Base-by-base conservation (phyloP, 30 jellyfish, hydroid and myxozoan genomes). In the Sanderia malayensis region DNA sequence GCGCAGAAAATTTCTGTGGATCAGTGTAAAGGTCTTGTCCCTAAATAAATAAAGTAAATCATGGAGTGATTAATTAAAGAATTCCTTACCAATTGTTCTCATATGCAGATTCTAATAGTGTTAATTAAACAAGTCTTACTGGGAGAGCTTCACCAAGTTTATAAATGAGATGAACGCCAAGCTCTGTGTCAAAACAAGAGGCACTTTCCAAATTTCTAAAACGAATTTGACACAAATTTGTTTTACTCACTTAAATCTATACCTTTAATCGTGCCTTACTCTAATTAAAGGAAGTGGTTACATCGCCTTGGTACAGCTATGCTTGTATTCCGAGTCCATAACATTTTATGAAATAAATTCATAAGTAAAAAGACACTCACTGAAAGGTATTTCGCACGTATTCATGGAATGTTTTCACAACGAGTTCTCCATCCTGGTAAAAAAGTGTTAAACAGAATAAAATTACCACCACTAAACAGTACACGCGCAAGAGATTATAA, bases 91-190 rank as follows among this genome's bases (percentile, higher is more conserved):
- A 41, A 41, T 8, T 6, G 55, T 8, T 8, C 55, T 41, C 15
- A 15, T 41, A 41, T 6, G 15, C 15, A 8, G 15, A 41, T 8
- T 8, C 55, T 8, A 15, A 41, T 41, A 15, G 55, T 4, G n/a
- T 27, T 6, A 2, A 15, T 58, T 1, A 4, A 28, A 18, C 15
- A 28, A 44, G 46, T 46, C 95, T 15, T 90, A 90, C 98, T 68
- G 96, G 98, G 69, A 83, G 61, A 4, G 95, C 93, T 47, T 91
- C 98, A 3, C 95, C 98, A 7, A 91, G 85, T n/a, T 88, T 79
- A 49, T 91, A 91, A 18, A 91, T 46, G 7, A 79, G 73, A 46
- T 91, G 76, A 20, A 91, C 73, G 18, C 96, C 93, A 23, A 91
- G 47, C 47, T 91, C 98, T 9, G 86, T 61, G 57, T 91, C 98